These are phyloP conservation scores for Amniataba percoides DNA, from an alignment of 2,797 vertebrate species.

Conservation along the genomic window DNA sequence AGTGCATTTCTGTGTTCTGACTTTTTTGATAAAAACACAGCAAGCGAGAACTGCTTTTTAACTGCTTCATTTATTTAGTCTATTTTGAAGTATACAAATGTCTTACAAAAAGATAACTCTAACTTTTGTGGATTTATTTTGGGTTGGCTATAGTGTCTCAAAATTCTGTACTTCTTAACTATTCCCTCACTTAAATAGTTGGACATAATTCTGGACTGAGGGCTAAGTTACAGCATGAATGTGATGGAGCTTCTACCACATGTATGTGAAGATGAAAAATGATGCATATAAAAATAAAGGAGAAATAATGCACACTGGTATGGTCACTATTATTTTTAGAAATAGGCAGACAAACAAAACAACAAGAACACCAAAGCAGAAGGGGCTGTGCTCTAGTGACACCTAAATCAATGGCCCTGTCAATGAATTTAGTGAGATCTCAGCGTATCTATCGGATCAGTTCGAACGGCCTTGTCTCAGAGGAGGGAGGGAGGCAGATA, in stretches of 20 bases:
- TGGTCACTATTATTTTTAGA: too few species aligned
- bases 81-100: neutral
- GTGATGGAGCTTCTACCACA: neutral
- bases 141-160: neutral
- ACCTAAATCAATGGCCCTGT: constrained; percentile 90
- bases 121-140: neutral
- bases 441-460: constrained; percentile 52
- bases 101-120: neutral
- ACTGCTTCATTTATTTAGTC: too few species aligned
- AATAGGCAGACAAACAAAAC: neutral
- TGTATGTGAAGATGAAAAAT: neutral
- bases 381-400: constrained; percentile 87
- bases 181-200: neutral
- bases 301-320: too few species aligned
- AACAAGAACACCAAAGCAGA: constrained; percentile 22
- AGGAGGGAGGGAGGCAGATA: constrained; percentile 29
- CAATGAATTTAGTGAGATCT: constrained; percentile 88
- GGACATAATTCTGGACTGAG: neutral
- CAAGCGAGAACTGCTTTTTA: neutral
- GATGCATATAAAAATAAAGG: too few species aligned
- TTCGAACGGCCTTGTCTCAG: constrained; percentile 50
- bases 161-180: neutral
- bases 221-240: neutral
- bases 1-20: neutral
- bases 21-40: neutral